Evolutionary conservation across 2,113 vertebrate genomes (phyloP).

Genomic region (Micromys minutus): DNA sequence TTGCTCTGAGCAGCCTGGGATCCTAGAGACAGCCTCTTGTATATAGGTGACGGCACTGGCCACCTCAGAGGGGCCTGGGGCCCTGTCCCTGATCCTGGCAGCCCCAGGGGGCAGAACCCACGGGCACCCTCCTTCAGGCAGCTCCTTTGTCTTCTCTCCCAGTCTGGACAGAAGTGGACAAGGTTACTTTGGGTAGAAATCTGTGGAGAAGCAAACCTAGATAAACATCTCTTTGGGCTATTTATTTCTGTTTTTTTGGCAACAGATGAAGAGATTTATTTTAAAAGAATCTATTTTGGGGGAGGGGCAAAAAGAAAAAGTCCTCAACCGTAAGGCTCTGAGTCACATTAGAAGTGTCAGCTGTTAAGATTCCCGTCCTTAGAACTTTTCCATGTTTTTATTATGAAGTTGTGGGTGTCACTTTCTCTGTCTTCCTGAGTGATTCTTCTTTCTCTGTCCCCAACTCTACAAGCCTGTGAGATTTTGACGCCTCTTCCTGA

Average conservation of each 20-base stretch:
- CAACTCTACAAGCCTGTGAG: slow-evolving; percentile 59
- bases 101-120: background rate
- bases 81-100: background rate
- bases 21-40: background rate
- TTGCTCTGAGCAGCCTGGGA: background rate
- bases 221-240: slow-evolving; percentile 67
- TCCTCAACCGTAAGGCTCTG: slow-evolving; percentile 19
- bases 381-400: slow-evolving; percentile 25
- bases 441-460: slow-evolving; percentile 52
- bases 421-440: slow-evolving; percentile 42
- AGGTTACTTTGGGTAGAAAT: slow-evolving; percentile 40
- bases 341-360: slow-evolving; percentile 11
- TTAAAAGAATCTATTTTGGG: slow-evolving; percentile 45
- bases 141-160: background rate
- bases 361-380: background rate
- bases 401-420: slow-evolving; percentile 45
- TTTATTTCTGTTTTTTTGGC: slow-evolving; percentile 78
- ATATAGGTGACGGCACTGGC: background rate
- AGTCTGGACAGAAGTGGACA: background rate
- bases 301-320: background rate
- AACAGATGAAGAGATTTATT: slow-evolving; percentile 68
- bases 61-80: background rate
- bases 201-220: slow-evolving; percentile 38
- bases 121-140: background rate
- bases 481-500: slow-evolving; percentile 42